A percentile compares a stretch with the other conserved stretches of the same genome.
These are phyloP conservation scores for Serilophus lunatus DNA, from an alignment of 2,113 vertebrate genomes.

Conservation along the genomic window DNA sequence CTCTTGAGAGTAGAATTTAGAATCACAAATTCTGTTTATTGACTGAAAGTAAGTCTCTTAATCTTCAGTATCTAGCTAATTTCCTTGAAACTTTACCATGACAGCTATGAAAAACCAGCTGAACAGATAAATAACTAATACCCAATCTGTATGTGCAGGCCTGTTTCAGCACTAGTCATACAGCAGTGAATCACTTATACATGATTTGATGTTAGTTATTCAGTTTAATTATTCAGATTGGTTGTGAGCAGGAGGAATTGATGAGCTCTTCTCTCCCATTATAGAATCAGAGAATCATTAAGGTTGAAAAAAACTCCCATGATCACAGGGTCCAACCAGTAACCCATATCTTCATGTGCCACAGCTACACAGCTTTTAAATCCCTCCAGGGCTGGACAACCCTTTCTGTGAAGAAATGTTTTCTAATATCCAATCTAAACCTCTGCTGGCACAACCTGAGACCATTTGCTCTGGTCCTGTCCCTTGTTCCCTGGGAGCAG, in stretches of 20 bases:
- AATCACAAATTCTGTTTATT: not conserved
- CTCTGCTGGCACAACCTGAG: not conserved
- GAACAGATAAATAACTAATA: not conserved
- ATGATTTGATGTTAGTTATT: not conserved
- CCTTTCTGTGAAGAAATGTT: not conserved
- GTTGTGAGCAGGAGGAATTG: not conserved
- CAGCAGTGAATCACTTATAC: not conserved
- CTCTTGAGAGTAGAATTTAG: not conserved
- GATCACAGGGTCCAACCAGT: not conserved
- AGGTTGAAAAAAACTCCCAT: not conserved
- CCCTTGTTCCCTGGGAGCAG: not conserved
- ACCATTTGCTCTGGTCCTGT: not conserved
- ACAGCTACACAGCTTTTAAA: too few relatives aligned
- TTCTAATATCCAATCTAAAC: not conserved
- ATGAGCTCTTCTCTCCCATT: not conserved
- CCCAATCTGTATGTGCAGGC: not conserved
- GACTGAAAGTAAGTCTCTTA: not conserved
- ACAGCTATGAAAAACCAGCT: not conserved
- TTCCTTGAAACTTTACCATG: not conserved
- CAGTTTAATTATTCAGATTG: not conserved
- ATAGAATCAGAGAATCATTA: not conserved
- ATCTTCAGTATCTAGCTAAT: not conserved
- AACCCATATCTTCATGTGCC: not conserved
- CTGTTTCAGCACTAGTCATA: not conserved
- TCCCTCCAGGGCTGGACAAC: not conserved